Evolutionary conservation across 1,140 invertebrate genomes (phyloP).

Genomic region (Drusus annulatus): DNA sequence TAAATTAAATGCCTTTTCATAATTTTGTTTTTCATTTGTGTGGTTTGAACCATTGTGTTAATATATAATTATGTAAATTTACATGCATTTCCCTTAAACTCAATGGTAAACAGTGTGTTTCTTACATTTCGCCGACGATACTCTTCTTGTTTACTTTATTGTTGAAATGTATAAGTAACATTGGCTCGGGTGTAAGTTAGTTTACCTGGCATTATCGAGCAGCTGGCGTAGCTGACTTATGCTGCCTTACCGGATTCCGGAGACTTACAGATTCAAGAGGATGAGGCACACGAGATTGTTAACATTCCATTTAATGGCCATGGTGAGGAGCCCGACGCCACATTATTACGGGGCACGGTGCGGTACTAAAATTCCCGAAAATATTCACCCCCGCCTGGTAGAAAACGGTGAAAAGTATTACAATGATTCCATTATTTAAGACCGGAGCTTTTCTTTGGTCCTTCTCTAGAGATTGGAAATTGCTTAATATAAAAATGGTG

Average conservation of each 20-base stretch:
- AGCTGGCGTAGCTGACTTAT: conserved; percentile 1
- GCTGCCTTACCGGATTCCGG: not conserved
- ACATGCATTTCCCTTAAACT: too few species aligned
- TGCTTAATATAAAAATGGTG: too few species aligned
- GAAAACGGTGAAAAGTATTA: not conserved
- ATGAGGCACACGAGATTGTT: conserved; percentile 21
- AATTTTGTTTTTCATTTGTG: too few species aligned
- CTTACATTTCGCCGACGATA: not conserved
- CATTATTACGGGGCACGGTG: conserved; percentile 29
- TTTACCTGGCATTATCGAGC: conserved; percentile 27
- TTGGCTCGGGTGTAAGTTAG: too few species aligned
- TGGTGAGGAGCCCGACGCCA: not conserved
- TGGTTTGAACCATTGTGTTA: too few species aligned
- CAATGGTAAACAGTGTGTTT: not conserved
- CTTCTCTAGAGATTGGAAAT: not conserved
- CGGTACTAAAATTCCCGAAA: conserved; percentile 16
- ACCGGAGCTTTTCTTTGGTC: not conserved
- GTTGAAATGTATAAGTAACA: too few species aligned
- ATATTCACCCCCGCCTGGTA: not conserved
- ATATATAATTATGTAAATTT: too few species aligned
- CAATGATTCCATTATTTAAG: conserved; percentile 22
- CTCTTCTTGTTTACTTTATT: too few species aligned
- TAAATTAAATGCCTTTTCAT: too few species aligned
- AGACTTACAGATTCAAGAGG: conserved; percentile 8
- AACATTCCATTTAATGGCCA: conserved; percentile 40